These are phyloP conservation scores for Mugil cephalus DNA, from an alignment of 2,113 vertebrate species.

Conservation along the genomic window DNA sequence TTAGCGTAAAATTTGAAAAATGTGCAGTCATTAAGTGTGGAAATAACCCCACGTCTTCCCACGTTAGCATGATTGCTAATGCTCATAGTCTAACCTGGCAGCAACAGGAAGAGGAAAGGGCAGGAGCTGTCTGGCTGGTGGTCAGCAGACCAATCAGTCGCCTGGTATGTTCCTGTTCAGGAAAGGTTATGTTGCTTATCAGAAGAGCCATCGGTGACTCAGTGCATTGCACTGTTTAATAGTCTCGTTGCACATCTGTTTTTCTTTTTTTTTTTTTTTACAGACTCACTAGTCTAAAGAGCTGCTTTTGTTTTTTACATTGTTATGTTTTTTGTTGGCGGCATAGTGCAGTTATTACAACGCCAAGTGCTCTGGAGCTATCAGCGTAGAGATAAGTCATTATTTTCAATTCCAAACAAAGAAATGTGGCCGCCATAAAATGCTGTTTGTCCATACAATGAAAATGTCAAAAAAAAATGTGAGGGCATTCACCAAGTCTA, in stretches of 20 bases:
- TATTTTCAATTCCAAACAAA: no score
- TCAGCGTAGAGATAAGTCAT: no score
- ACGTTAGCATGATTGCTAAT: no score
- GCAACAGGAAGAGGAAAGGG: no score
- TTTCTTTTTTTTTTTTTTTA: no score
- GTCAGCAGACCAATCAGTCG: not conserved
- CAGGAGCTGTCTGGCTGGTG: no score
- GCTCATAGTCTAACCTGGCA: no score
- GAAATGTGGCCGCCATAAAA: not conserved
- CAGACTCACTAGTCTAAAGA: not conserved
- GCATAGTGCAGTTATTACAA: not conserved
- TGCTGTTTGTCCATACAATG: not conserved
- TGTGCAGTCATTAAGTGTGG: no score
- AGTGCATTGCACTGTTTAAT: slow-evolving; percentile 7
- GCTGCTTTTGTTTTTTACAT: slow-evolving; percentile 8
- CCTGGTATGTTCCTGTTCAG: not conserved
- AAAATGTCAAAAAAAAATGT: no score
- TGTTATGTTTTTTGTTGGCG: slow-evolving; percentile 5
- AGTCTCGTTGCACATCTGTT: not conserved
- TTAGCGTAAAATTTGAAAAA: no score
- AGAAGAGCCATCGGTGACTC: not conserved
- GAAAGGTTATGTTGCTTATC: not conserved
- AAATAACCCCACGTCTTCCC: no score
- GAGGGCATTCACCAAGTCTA: no score
- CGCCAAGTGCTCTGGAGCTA: not conserved